phyloP scores from a whole-genome alignment of 2,113 vertebrate genomes.

The Leuciscus idus region DNA sequence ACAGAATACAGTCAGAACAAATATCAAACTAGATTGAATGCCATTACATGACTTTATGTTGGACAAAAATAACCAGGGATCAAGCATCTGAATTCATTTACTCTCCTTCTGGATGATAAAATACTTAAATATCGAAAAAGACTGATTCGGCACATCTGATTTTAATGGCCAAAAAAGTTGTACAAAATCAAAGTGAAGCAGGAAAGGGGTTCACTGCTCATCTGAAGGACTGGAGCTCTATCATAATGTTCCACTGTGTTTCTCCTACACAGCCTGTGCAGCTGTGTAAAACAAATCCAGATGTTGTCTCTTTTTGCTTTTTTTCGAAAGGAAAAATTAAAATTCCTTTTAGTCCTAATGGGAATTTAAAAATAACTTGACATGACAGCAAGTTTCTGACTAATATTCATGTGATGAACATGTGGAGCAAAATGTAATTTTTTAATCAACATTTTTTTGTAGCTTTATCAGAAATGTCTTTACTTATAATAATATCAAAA shows the following conservation, averaged over 20 bases:
- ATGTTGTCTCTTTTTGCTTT: conserved; percentile 34
- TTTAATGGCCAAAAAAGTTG: conserved; percentile 7
- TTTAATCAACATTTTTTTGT: neutral
- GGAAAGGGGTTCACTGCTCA: neutral
- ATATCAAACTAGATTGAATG: neutral
- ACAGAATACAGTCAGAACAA: neutral
- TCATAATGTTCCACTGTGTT: neutral
- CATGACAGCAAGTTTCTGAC: too few relatives aligned
- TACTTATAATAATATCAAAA: too few relatives aligned
- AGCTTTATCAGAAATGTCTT: neutral
- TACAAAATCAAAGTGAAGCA: neutral
- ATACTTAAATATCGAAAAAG: neutral
- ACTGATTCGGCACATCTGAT: neutral
- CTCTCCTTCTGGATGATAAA: conserved; percentile 1
- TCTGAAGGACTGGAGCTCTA: neutral
- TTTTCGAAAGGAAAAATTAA: neutral
- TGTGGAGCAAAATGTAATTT: too few relatives aligned
- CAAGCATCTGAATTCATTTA: conserved; percentile 15
- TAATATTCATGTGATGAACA: too few relatives aligned
- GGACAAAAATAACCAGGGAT: neutral
- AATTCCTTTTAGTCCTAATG: conserved; percentile 2
- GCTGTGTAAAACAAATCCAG: conserved; percentile 35
- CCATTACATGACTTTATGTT: neutral
- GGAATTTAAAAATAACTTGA: too few relatives aligned
- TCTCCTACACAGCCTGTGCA: neutral